A percentile compares a stretch with the other conserved stretches of the same genome.
phyloP scores from a whole-genome alignment of 1,140 invertebrate genomes.

The Bilobella aurantiaca region DNA sequence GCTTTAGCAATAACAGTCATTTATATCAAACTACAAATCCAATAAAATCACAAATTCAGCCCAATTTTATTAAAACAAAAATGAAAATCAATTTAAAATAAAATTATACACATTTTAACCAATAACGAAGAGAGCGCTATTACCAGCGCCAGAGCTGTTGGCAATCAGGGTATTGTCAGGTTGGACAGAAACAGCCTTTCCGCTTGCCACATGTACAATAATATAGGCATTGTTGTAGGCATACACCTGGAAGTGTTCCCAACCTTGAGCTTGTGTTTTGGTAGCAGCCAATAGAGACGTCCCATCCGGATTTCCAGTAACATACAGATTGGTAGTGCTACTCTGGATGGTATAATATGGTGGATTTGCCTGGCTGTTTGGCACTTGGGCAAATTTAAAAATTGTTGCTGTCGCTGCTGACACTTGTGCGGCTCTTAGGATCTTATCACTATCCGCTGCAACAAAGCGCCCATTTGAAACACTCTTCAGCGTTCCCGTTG shows the following conservation, averaged over 20 bases:
- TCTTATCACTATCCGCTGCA: slow-evolving; percentile 4
- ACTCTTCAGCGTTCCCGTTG: slow-evolving; percentile 8
- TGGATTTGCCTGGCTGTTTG: background rate
- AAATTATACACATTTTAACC: too few species aligned
- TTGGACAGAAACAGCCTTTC: slow-evolving; percentile 17
- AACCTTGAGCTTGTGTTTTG: slow-evolving; percentile 13
- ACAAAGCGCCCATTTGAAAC: slow-evolving; percentile 16
- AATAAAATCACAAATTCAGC: too few species aligned
- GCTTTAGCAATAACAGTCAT: too few species aligned
- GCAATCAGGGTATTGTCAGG: slow-evolving; percentile 21
- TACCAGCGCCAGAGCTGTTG: slow-evolving; percentile 17
- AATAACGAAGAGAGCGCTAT: slow-evolving; percentile 14
- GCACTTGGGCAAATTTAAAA: slow-evolving; percentile 15
- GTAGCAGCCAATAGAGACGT: slow-evolving; percentile 13
- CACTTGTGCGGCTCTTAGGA: background rate
- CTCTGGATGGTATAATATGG: slow-evolving; percentile 16
- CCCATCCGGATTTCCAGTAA: slow-evolving; percentile 20
- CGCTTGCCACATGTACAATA: slow-evolving; percentile 16
- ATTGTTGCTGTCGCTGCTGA: slow-evolving; percentile 4
- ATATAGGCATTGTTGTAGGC: slow-evolving; percentile 15
- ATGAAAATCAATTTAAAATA: too few species aligned
- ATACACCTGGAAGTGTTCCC: slow-evolving; percentile 29
- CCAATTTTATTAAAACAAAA: too few species aligned
- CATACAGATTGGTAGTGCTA: slow-evolving; percentile 5
- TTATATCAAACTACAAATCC: too few species aligned